Evolutionary conservation across 2,888 invertebrate genomes (phyloP), one percentile per base, ranked within the genome.

Genomic region (Chromoteleia sp.): DNA sequence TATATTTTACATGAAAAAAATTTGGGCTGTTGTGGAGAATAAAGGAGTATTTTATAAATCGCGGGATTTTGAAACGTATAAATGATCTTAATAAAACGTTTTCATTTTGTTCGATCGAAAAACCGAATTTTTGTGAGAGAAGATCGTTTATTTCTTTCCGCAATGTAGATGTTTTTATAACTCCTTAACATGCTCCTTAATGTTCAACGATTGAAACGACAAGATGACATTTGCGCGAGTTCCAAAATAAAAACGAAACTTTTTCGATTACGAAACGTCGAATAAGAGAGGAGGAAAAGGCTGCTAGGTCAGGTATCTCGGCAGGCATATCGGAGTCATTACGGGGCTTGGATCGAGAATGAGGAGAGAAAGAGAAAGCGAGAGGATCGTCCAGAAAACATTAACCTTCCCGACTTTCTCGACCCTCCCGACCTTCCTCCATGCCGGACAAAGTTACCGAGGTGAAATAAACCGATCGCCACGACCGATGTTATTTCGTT

Each of bases 331-430:
- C 48, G 29, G 19, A 30, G 33, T 68, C 58, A 43, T 68, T 68
- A 33, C 33, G 5, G 43, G 58, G 56, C 29, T n/a, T n/a, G 56
- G 48, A 65, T 59, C 30, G 29, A 45, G 30, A 52, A 21, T 43
- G 52, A 59, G 68, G 52, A 59, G 68, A 67, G 68, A 61, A 68
- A 63, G 77, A 77, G 77, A 78, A 78, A 78, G 78, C 70, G 41
- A 71, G 59, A 58, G 36, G 65, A 74, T 67, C 75, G 58, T 75
- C 63, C 70, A 77, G 54, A 52, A 70, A 77, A 45, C 67, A 70
- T 77, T 77, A 77, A 77, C 77, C 77, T 77, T 77, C 59, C 33
- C 61, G 63, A 70, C 77, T 70, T 70, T 70, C 45, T 70, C 63
- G 70, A 70, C 70, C 77, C 45, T 52, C 15, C 15, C 54, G 61